A percentile compares a stretch with the other conserved stretches of the same genome.
phyloP scores from a whole-genome alignment of 2,888 invertebrate species.

The Amiota communis region DNA sequence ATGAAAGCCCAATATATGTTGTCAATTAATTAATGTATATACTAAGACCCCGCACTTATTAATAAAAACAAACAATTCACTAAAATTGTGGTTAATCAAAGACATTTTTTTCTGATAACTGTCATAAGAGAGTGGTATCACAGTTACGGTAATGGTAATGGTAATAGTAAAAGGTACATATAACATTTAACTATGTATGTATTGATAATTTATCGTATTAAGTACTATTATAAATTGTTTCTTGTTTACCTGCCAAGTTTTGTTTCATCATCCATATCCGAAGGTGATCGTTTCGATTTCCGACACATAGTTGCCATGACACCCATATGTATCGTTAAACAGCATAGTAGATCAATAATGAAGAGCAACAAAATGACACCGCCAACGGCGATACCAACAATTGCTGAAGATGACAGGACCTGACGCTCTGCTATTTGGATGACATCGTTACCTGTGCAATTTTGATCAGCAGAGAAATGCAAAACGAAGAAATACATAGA shows the following conservation, averaged over 20 bases:
- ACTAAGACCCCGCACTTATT: no score
- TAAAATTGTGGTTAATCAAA: no score
- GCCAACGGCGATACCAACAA: conserved; percentile 89
- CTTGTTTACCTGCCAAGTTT: conserved; percentile 87
- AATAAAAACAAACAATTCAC: no score
- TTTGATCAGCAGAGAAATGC: not conserved
- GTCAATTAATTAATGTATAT: no score
- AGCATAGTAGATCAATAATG: conserved; percentile 89
- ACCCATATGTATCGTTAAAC: conserved; percentile 79
- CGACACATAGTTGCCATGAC: conserved; percentile 81
- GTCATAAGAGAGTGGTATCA: no score
- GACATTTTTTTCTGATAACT: no score
- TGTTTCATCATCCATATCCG: conserved; percentile 82
- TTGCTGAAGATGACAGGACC: conserved; percentile 76
- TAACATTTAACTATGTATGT: not conserved
- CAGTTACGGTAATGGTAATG: no score
- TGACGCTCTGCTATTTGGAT: conserved; percentile 70
- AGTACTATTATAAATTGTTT: not conserved
- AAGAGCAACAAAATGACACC: conserved; percentile 86
- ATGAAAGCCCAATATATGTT: no score
- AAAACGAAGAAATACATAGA: not conserved
- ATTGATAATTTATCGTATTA: no score
- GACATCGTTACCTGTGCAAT: conserved; percentile 67
- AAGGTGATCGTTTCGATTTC: conserved; percentile 72
- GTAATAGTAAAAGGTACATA: no score